Conservation (phyloP, 2,797 vertebrate species). For the Sardinella longiceps region DNA sequence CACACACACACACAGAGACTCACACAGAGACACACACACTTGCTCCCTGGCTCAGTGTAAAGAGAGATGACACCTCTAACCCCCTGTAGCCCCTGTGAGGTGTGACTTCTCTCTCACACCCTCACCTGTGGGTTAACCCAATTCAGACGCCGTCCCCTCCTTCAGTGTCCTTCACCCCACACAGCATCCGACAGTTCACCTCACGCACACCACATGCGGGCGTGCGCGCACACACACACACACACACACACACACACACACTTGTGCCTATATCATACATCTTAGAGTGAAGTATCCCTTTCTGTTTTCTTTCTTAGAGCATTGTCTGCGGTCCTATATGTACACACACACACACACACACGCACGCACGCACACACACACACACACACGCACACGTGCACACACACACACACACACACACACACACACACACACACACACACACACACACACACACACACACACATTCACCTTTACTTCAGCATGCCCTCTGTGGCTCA, state of each 20-base stretch:
- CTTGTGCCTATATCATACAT: background rate
- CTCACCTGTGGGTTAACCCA: slow-evolving; percentile 20
- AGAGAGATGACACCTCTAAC: background rate
- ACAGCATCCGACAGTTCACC: background rate
- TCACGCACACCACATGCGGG: background rate
- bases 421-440: background rate
- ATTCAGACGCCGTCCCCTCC: background rate
- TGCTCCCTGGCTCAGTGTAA: background rate
- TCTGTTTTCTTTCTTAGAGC: background rate
- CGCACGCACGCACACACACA: background rate
- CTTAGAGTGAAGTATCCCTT: background rate
- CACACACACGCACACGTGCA: background rate
- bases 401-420: background rate
- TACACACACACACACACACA: background rate
- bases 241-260: background rate
- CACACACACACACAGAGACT: background rate
- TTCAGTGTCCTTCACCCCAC: background rate
- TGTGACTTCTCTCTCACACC: background rate
- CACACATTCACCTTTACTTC: background rate
- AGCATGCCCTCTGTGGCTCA: background rate
- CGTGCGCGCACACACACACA: background rate
- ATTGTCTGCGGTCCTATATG: background rate
- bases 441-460: background rate
- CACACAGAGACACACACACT: background rate
- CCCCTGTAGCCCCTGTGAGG: slow-evolving; percentile 7